Evolutionary conservation across 1,140 invertebrate genomes (phyloP).

Genomic region (Probaryconus sp.): DNA sequence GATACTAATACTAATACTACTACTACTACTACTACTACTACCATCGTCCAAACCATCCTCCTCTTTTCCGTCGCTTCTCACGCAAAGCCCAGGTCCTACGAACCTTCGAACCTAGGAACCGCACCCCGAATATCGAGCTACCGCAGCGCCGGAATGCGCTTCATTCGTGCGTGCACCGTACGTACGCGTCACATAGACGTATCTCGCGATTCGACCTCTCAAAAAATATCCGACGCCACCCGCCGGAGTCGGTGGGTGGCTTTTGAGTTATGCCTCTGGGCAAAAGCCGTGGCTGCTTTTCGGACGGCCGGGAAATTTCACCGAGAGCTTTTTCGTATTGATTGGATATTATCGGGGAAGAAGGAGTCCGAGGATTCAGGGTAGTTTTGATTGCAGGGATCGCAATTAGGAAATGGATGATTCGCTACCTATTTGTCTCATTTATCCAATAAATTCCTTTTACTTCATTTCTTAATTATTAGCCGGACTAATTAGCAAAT

Average conservation of each 20-base stretch:
- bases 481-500: too few relatives aligned
- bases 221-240: too few relatives aligned
- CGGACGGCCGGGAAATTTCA: too few relatives aligned
- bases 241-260: too few relatives aligned
- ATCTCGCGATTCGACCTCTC: background rate
- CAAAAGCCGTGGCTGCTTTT: too few relatives aligned
- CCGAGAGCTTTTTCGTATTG: constrained; percentile 1
- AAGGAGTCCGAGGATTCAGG: too few relatives aligned
- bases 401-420: too few relatives aligned
- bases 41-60: constrained; percentile 51
- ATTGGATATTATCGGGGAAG: constrained; percentile 5
- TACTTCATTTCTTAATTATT: too few relatives aligned
- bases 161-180: constrained; percentile 28
- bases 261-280: background rate
- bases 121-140: constrained; percentile 76
- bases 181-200: constrained; percentile 6
- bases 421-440: too few relatives aligned
- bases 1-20: constrained; percentile 29
- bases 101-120: constrained; percentile 74
- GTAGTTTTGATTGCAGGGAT: too few relatives aligned
- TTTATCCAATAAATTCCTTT: too few relatives aligned
- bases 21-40: constrained; percentile 32
- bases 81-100: constrained; percentile 72
- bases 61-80: constrained; percentile 64
- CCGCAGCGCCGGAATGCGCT: constrained; percentile 66